A percentile compares a stretch with the other conserved stretches of the same genome.
Conservation (phyloP, 2,113 vertebrate species). For the Ammodytes dubius region DNA sequence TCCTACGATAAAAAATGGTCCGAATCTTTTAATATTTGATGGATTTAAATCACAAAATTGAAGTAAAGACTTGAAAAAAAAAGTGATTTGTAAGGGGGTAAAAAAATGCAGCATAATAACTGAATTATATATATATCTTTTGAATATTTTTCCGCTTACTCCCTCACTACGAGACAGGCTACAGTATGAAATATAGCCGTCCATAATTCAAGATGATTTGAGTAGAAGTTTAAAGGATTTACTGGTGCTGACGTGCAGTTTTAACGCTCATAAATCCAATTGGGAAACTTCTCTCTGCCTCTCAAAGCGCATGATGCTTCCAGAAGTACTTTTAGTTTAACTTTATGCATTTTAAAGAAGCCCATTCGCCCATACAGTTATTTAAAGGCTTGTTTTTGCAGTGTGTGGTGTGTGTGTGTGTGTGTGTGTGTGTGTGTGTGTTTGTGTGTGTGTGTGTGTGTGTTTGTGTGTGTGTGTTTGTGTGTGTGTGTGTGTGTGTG, state of each 20-base stretch:
- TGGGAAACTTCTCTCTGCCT: constrained; percentile 39
- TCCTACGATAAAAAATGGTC: constrained; percentile 30
- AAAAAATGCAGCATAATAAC: background rate
- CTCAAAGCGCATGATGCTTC: constrained; percentile 29
- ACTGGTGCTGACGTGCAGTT: constrained; percentile 32
- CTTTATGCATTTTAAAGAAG: constrained; percentile 16
- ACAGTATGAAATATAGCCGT: constrained; percentile 28
- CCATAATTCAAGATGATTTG: constrained; percentile 62
- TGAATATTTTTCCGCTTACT: background rate
- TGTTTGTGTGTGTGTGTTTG: too few relatives aligned
- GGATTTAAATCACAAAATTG: constrained; percentile 1
- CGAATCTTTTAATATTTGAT: background rate
- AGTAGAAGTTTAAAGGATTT: constrained; percentile 52
- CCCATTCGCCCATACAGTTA: background rate
- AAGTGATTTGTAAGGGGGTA: background rate
- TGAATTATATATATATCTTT: background rate
- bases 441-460: too few relatives aligned
- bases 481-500: too few relatives aligned
- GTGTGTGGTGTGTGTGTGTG: background rate
- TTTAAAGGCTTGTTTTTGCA: background rate
- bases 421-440: too few relatives aligned
- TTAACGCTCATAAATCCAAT: constrained; percentile 63
- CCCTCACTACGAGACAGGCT: constrained; percentile 20
- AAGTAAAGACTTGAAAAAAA: background rate
- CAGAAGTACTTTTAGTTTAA: constrained; percentile 28